These are phyloP conservation scores for Micoletzkya japonica DNA, from an alignment of 2,888 invertebrate species.

Conservation along the genomic window DNA sequence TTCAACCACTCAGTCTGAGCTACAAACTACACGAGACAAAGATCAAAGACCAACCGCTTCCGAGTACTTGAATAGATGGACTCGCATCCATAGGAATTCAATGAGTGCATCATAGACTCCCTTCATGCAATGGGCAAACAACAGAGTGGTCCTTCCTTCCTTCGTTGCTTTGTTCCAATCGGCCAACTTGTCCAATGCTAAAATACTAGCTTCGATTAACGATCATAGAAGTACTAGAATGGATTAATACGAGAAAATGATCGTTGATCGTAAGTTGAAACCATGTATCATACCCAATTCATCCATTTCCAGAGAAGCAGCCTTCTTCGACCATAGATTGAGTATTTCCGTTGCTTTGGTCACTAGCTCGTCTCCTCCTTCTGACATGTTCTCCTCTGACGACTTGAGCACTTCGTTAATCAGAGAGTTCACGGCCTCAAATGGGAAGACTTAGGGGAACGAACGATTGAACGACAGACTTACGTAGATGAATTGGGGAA, in stretches of 20 bases:
- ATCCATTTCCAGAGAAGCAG: constrained; percentile 21
- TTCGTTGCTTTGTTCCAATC: constrained; percentile 38
- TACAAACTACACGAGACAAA: background rate
- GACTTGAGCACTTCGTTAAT: background rate
- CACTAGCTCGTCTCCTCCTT: constrained; percentile 6
- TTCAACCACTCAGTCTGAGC: constrained; percentile 32
- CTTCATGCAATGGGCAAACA: constrained; percentile 19
- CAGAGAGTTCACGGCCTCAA: background rate
- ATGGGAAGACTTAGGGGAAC: background rate
- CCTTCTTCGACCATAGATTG: constrained; percentile 24
- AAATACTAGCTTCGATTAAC: too few relatives aligned
- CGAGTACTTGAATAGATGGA: background rate
- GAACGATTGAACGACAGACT: background rate
- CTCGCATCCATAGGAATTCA: constrained; percentile 44
- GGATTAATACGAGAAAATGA: too few relatives aligned
- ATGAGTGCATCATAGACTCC: constrained; percentile 44
- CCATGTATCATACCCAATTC: constrained; percentile 16
- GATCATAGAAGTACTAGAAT: too few relatives aligned
- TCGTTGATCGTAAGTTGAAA: too few relatives aligned
- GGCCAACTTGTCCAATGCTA: constrained; percentile 38
- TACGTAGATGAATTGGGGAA: constrained; percentile 18
- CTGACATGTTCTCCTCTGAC: background rate
- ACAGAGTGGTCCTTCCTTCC: constrained; percentile 3
- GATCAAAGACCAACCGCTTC: background rate
- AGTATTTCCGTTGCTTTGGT: constrained; percentile 11